Evolutionary conservation across 2,113 vertebrate genomes (phyloP).

Genomic region (Saccopteryx bilineata): DNA sequence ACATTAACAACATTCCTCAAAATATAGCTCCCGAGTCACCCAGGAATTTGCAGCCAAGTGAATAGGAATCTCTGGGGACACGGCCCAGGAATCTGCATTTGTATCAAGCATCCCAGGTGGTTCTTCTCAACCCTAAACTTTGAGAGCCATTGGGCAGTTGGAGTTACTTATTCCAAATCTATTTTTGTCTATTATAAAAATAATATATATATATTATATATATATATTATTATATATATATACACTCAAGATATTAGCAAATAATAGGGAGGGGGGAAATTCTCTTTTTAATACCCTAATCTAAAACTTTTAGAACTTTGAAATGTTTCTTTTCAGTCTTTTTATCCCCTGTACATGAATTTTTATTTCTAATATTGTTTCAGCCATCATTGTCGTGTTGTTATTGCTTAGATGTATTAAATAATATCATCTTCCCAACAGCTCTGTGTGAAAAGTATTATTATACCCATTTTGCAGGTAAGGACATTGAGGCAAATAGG

Average conservation of each 20-base stretch:
- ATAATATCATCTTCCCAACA: not conserved
- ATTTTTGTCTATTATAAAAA: not conserved
- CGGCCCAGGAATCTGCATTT: not conserved
- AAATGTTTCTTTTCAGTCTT: not conserved
- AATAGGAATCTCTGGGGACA: not conserved
- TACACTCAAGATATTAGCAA: not conserved
- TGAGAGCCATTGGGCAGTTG: not conserved
- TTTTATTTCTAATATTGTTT: not conserved
- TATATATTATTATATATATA: no score
- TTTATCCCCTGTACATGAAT: accelerated
- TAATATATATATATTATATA: not conserved
- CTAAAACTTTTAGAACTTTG: not conserved
- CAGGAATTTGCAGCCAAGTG: not conserved
- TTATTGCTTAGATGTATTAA: not conserved
- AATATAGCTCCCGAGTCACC: not conserved
- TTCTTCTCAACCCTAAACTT: not conserved
- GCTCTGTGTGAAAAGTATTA: not conserved
- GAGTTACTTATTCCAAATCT: not conserved
- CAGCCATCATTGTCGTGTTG: not conserved
- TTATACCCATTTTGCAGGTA: not conserved
- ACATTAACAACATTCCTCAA: not conserved
- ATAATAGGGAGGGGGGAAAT: not conserved
- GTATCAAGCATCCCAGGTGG: not conserved
- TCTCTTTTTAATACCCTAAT: not conserved
- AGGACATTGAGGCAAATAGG: not conserved